Evolutionary conservation across 2,113 vertebrate genomes (phyloP).

Genomic region (Cyanistes caeruleus): DNA sequence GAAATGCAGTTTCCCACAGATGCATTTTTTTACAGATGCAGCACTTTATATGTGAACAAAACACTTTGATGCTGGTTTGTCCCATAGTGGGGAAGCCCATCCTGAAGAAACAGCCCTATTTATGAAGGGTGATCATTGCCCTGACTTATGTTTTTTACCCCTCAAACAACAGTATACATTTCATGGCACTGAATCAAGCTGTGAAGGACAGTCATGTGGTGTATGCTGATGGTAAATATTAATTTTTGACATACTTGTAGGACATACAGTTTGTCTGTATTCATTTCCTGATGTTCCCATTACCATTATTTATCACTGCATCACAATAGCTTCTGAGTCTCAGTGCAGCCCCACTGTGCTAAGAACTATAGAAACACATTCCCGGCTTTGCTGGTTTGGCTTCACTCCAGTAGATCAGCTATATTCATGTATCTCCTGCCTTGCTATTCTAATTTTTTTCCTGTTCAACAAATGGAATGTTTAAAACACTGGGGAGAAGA

Average conservation of each 20-base stretch:
- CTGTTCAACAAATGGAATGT: background rate
- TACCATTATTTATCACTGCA: constrained; percentile 25
- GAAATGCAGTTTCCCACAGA: background rate
- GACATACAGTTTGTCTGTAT: background rate
- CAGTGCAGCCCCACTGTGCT: background rate
- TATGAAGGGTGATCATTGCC: background rate
- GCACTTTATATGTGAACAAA: background rate
- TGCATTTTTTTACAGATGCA: background rate
- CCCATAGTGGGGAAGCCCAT: background rate
- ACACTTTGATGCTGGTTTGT: background rate
- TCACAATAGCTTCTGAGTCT: background rate
- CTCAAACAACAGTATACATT: background rate
- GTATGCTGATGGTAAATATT: constrained; percentile 8
- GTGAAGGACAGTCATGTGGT: constrained; percentile 15
- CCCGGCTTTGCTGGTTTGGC: constrained; percentile 10
- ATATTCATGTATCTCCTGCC: background rate
- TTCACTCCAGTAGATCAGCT: background rate
- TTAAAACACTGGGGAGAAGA: background rate
- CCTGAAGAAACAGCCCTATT: background rate
- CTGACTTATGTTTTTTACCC: background rate
- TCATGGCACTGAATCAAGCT: background rate
- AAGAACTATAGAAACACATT: background rate
- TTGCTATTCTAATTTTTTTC: background rate
- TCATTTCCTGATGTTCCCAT: background rate
- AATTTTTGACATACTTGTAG: constrained; percentile 16